These are phyloP conservation scores for Spea hammondii DNA, from an alignment of 2,797 vertebrate species.

Conservation along the genomic window DNA sequence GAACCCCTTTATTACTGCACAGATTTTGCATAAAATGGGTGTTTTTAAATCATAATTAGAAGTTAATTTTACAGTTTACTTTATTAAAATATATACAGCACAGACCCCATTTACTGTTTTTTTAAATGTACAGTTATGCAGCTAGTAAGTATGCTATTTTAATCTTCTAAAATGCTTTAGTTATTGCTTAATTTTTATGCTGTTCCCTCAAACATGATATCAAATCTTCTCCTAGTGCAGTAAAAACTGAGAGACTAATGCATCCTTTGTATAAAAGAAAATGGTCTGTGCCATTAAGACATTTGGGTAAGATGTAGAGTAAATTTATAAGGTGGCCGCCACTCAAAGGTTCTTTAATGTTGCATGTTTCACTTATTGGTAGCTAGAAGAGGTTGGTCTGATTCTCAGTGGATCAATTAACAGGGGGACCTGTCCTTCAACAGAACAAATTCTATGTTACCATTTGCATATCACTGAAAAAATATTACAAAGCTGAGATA, in stretches of 20 bases:
- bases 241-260: conserved; percentile 52
- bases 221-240: background rate
- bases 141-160: no score
- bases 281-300: conserved; percentile 53
- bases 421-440: conserved; percentile 91
- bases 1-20: no score
- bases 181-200: no score
- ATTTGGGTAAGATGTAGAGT: conserved; percentile 58
- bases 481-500: conserved; percentile 82
- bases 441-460: conserved; percentile 78
- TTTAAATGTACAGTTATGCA: no score
- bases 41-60: no score
- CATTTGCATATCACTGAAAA: conserved; percentile 87
- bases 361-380: conserved; percentile 77
- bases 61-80: no score
- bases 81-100: no score
- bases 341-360: conserved; percentile 86
- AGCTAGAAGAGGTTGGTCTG: conserved; percentile 78
- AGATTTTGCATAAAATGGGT: no score
- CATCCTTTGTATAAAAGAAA: conserved; percentile 59
- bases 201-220: background rate
- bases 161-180: no score
- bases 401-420: conserved; percentile 96
- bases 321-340: conserved; percentile 75
- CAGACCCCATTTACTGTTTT: no score